These are phyloP conservation scores for Plectropomus leopardus DNA, from an alignment of 2,113 vertebrate genomes.

Conservation along the genomic window DNA sequence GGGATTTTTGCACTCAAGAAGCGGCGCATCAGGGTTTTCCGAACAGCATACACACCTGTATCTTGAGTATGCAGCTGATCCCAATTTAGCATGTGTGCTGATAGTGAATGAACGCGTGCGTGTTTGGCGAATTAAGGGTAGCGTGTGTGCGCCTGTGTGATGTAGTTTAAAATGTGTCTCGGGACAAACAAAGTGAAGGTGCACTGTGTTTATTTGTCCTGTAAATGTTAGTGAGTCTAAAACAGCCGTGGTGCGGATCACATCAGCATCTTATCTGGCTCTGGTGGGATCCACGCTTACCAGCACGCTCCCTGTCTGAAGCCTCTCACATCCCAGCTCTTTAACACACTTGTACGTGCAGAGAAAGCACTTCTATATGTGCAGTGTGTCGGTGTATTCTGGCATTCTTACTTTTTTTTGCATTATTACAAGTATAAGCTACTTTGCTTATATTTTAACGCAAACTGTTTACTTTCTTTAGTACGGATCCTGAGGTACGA, in stretches of 20 bases:
- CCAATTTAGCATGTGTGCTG: constrained; percentile 14
- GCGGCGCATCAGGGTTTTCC: constrained; percentile 73
- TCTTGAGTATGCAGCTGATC: constrained; percentile 45
- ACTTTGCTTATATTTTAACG: constrained; percentile 22
- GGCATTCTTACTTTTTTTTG: constrained; percentile 24
- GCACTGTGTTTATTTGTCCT: constrained; percentile 39
- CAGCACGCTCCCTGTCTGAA: constrained; percentile 27
- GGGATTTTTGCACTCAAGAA: constrained; percentile 66
- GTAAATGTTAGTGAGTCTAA: constrained; percentile 28
- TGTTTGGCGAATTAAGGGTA: background rate
- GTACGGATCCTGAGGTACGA: constrained; percentile 26
- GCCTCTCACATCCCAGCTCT: constrained; percentile 35
- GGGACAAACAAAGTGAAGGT: constrained; percentile 48
- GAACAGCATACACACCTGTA: constrained; percentile 43
- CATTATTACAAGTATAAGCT: constrained; percentile 16
- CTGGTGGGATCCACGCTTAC: constrained; percentile 21
- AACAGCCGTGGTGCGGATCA: constrained; percentile 17
- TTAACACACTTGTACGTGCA: constrained; percentile 19
- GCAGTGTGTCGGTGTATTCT: constrained; percentile 18
- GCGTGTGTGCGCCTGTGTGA: constrained; percentile 9
- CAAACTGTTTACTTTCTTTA: constrained; percentile 39
- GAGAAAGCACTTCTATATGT: constrained; percentile 39
- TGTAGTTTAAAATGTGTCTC: constrained; percentile 6
- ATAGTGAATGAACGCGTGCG: constrained; percentile 7
- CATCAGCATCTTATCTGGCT: constrained; percentile 23